Conservation (phyloP, 2,113 vertebrate genomes). For the Rhegmatorhina hoffmannsi region DNA sequence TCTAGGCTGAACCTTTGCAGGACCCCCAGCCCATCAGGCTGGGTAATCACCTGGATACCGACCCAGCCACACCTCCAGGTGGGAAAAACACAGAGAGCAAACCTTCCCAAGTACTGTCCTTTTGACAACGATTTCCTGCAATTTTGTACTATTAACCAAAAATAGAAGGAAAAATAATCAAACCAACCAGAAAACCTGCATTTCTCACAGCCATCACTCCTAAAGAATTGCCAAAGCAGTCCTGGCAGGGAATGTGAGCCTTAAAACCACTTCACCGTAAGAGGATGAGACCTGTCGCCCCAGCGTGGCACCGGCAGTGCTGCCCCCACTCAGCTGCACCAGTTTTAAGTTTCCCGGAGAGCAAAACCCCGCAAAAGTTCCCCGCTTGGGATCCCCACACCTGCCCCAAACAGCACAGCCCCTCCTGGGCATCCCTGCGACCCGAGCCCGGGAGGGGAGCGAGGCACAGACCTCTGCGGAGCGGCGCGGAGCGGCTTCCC, state of each 20-base stretch:
- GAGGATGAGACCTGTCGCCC: background rate
- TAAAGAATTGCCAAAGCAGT: background rate
- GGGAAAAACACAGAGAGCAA: background rate
- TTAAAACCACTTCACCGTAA: rapidly evolving
- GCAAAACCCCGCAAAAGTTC: background rate
- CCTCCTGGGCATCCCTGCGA: background rate
- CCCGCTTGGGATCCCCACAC: rapidly evolving
- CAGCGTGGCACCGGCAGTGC: rapidly evolving
- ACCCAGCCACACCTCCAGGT: background rate
- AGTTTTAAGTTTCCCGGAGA: background rate
- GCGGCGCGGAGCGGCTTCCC: background rate
- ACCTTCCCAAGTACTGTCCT: background rate
- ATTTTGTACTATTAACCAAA: background rate
- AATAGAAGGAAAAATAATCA: rapidly evolving
- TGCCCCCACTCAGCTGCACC: background rate
- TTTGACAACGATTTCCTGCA: background rate
- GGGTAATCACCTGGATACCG: background rate
- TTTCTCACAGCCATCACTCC: background rate
- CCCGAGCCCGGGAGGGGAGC: rapidly evolving
- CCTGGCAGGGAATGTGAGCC: rapidly evolving
- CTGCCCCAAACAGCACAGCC: rapidly evolving
- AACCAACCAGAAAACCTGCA: rapidly evolving
- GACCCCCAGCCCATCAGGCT: background rate
- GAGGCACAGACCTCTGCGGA: conserved; percentile 42
- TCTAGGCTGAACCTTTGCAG: background rate